Evolutionary conservation across 2,113 vertebrate genomes (phyloP), one percentile per base, ranked within the genome.

Genomic region (Pseudolaguvia tuberculata): DNA sequence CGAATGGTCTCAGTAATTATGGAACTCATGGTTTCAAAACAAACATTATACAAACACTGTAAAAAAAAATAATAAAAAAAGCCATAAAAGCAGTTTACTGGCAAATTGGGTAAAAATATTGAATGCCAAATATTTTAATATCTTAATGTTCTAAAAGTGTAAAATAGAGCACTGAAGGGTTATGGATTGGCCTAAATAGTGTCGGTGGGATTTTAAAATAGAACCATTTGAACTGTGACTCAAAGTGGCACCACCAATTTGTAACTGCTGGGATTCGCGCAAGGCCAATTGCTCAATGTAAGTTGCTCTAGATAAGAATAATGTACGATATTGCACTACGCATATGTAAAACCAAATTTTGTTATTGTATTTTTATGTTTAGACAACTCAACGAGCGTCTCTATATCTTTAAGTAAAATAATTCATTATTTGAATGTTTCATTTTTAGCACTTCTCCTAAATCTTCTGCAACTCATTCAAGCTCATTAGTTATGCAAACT

Each of bases 381-480:
- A 35, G 31, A 35, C 31, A 35, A 35, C 31, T 35, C 31, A 35
- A 35, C 31, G 31, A 35, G 6, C 31, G 6, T 35, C 31, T 35
- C 6, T 35, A n/a, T n/a, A n/a, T n/a, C n/a, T n/a, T n/a, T n/a
- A n/a, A n/a, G 3, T 6, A 35, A 35, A 35, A 4, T 35, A 35
- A 35, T 35, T 4, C 3, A 35, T 35, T 3, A 35, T 35, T 35
- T 35, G 3, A 35, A 35, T 35, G 31, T 35, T 35, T 35, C 3
- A 35, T 35, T 3, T 35, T 35, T 6, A 35, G n/a, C 29, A 13
- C 18, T 42, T 27, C 29, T 61, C 25, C 50, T 50, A 25, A 53
- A 74, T 18, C 21, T 45, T 21, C 12, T 56, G 23, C 52, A 50
- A 25, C 35, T 76, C 63, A 76, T 76, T 76, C 48, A 59, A 59